Conservation (phyloP, 2,797 vertebrate genomes). For the Acanthurus leucopareius region DNA sequence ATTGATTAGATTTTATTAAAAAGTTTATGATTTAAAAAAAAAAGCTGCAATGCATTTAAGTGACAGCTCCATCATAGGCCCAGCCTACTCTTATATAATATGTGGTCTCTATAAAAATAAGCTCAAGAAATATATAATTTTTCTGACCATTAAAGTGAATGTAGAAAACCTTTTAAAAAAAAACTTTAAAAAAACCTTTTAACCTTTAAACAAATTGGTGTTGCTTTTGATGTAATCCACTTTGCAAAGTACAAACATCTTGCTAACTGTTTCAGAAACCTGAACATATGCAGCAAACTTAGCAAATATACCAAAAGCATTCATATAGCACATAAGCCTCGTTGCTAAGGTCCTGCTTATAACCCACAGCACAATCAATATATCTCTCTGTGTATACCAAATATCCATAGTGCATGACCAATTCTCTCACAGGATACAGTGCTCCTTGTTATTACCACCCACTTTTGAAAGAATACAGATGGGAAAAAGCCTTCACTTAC, state of each 20-base stretch:
- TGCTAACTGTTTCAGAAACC: neutral
- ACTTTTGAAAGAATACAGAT: conserved; percentile 30
- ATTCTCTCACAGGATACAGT: conserved; percentile 19
- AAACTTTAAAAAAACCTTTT: too few species aligned
- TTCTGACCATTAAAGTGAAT: neutral
- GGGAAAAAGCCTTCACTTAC: conserved; percentile 32
- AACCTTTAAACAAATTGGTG: neutral
- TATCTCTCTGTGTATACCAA: conserved; percentile 10
- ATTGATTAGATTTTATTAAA: neutral
- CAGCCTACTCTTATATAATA: neutral
- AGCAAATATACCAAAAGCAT: neutral
- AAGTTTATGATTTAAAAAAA: neutral
- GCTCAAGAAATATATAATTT: too few species aligned
- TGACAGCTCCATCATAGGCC: neutral
- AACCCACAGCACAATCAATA: neutral
- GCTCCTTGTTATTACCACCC: conserved; percentile 43
- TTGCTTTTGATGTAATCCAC: neutral
- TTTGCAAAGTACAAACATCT: neutral
- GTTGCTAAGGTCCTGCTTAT: neutral
- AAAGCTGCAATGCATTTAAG: neutral
- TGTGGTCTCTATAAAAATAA: neutral
- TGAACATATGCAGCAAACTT: neutral
- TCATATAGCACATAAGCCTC: neutral
- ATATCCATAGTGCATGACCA: conserved; percentile 5
- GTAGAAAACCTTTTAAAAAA: neutral